phyloP scores from a whole-genome alignment of 2,888 invertebrate genomes.

The Phania funesta region DNA sequence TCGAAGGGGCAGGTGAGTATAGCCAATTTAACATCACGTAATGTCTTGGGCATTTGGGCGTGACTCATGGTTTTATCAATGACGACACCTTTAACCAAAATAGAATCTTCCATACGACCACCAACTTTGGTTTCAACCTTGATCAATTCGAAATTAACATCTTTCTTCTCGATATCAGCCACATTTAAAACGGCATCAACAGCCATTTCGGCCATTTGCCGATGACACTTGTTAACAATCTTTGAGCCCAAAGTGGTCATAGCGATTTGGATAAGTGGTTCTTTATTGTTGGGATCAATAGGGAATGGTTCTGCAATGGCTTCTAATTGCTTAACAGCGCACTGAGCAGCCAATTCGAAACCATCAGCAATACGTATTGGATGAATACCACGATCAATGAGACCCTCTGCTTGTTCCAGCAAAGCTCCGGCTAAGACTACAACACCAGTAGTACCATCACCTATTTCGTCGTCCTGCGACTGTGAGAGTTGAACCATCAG shows the following conservation, averaged over 20 bases:
- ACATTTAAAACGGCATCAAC: slow-evolving; percentile 98
- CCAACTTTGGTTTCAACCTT: slow-evolving; percentile 99
- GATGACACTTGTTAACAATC: slow-evolving; percentile 97
- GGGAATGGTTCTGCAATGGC: slow-evolving; percentile 94
- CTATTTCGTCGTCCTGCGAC: slow-evolving; percentile 99
- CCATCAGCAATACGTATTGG: slow-evolving; percentile 99
- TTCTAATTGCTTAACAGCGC: slow-evolving; percentile 92
- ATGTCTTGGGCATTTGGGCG: slow-evolving; percentile 98
- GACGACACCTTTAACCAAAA: slow-evolving; percentile 97
- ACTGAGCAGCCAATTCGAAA: slow-evolving; percentile 96
- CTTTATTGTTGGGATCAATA: slow-evolving; percentile 89
- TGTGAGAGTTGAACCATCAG: slow-evolving; percentile 98
- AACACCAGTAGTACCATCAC: slow-evolving; percentile 99
- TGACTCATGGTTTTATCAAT: slow-evolving; percentile 99
- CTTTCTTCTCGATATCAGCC: slow-evolving; percentile 93
- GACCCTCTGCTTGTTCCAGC: slow-evolving; percentile 94
- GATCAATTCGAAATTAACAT: slow-evolving; percentile 99
- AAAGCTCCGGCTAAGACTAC: slow-evolving; percentile 92
- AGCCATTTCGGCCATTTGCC: slow-evolving; percentile 99
- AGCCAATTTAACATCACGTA: slow-evolving; percentile 94
- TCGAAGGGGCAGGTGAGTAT: slow-evolving; percentile 99
- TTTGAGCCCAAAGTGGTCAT: slow-evolving; percentile 99
- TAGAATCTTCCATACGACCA: slow-evolving; percentile 97
- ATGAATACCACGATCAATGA: slow-evolving; percentile 98
- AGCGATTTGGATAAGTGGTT: slow-evolving; percentile 95